These are phyloP conservation scores for Episyrphus balteatus DNA, from an alignment of 1,140 invertebrate species.

Conservation along the genomic window DNA sequence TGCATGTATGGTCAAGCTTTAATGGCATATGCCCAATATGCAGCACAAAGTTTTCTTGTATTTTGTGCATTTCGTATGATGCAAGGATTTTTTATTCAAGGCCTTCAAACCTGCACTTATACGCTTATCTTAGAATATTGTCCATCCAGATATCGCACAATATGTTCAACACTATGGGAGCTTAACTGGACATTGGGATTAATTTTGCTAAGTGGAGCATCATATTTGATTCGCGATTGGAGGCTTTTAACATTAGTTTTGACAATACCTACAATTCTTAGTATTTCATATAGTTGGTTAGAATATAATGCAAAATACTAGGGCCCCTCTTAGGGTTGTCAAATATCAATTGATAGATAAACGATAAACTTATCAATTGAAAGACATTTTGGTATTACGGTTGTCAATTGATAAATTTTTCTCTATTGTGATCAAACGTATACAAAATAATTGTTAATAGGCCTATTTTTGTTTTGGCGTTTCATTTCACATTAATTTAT, in stretches of 20 bases:
- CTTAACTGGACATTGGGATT: constrained; percentile 3
- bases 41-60: neutral
- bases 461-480: no score
- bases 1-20: constrained; percentile 1
- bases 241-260: neutral
- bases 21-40: neutral
- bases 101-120: constrained; percentile 2
- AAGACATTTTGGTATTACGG: no score
- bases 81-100: constrained; percentile 6
- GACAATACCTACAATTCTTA: neutral
- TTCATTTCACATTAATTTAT: no score
- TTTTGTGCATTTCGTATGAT: neutral
- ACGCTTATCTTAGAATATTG: constrained; percentile 3
- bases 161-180: neutral
- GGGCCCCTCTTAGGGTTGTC: neutral
- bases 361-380: no score
- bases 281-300: constrained; percentile 1
- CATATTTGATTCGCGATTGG: constrained; percentile 5
- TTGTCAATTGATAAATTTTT: no score
- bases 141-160: constrained; percentile 1
- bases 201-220: neutral
- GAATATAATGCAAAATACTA: neutral
- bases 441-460: neutral
- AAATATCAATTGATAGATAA: no score
- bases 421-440: neutral